Percentiles rank a stretch among this genome's conserved stretches.
phyloP scores from a whole-genome alignment of 2,113 vertebrate species.

The Alligator sinensis region DNA sequence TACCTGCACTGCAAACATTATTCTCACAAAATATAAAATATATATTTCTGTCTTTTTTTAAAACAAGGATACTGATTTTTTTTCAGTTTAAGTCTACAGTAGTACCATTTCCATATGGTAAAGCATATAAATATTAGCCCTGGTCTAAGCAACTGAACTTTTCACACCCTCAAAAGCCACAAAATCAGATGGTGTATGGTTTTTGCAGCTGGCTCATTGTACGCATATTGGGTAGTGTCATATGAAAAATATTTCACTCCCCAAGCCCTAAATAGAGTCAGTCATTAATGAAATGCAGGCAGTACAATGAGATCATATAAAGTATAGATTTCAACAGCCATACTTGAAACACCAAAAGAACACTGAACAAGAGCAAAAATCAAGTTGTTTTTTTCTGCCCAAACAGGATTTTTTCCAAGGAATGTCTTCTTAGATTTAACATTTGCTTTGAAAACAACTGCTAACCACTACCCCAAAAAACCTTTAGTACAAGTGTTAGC shows the following conservation, averaged over 20 bases:
- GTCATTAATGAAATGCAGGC: constrained; percentile 99
- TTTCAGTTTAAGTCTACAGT: constrained; percentile 82
- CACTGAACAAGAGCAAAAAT: constrained; percentile 93
- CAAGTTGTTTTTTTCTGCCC: constrained; percentile 87
- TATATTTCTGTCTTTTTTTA: constrained; percentile 68
- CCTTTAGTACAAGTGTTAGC: constrained; percentile 86
- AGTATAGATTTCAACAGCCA: constrained; percentile 96
- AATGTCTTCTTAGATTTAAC: constrained; percentile 86
- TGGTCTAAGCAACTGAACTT: constrained; percentile 94
- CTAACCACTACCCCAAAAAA: constrained; percentile 89
- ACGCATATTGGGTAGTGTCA: constrained; percentile 92
- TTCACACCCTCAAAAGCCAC: constrained; percentile 94
- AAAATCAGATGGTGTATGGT: constrained; percentile 92
- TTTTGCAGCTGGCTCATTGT: constrained; percentile 93
- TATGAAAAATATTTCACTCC: constrained; percentile 97
- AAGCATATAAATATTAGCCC: constrained; percentile 84
- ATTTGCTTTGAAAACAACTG: constrained; percentile 91
- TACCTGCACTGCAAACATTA: not conserved
- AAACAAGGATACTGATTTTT: constrained; percentile 73
- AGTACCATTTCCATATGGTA: constrained; percentile 84
- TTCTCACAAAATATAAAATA: not conserved
- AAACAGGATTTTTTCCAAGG: constrained; percentile 82
- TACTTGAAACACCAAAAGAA: constrained; percentile 89
- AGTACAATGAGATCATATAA: constrained; percentile 94
- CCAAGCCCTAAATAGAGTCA: constrained; percentile 87